These are phyloP conservation scores for Phrynocephalus forsythii DNA, from an alignment of 2,797 vertebrate species.

Conservation along the genomic window DNA sequence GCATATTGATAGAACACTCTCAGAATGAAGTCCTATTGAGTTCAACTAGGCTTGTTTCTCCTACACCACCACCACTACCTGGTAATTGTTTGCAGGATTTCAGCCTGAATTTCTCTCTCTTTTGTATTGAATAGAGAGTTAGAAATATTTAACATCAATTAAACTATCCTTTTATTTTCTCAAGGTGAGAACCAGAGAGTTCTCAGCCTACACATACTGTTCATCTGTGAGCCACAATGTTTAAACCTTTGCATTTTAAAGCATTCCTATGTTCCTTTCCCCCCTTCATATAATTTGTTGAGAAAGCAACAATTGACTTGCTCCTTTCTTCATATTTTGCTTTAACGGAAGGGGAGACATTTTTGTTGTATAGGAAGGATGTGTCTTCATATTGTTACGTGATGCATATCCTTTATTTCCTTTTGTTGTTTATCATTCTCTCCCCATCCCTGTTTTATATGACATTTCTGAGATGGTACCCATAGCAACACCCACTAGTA, in stretches of 20 bases:
- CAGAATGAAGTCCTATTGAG: background rate
- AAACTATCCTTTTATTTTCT: constrained; percentile 15
- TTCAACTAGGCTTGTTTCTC: background rate
- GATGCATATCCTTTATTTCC: constrained; percentile 57
- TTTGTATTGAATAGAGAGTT: background rate
- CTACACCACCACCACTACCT: too few species aligned
- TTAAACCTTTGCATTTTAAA: constrained; percentile 24
- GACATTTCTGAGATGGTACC: constrained; percentile 79
- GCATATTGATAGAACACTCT: background rate
- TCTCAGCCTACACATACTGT: constrained; percentile 14
- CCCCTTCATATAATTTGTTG: constrained; percentile 59
- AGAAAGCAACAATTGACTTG: constrained; percentile 55
- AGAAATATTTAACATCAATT: constrained; percentile 36
- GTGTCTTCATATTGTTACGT: constrained; percentile 68
- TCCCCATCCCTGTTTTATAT: constrained; percentile 65
- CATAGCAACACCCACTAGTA: constrained; percentile 77
- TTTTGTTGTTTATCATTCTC: constrained; percentile 69
- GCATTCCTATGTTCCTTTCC: constrained; percentile 1
- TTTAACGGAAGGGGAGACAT: constrained; percentile 36
- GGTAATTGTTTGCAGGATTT: background rate
- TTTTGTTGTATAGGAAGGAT: constrained; percentile 51
- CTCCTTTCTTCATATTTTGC: constrained; percentile 53
- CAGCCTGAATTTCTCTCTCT: constrained; percentile 20
- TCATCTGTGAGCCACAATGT: constrained; percentile 25
- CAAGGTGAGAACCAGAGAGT: constrained; percentile 11